phyloP scores from a whole-genome alignment of 2,888 invertebrate genomes.

The Mylabris sibirica region DNA sequence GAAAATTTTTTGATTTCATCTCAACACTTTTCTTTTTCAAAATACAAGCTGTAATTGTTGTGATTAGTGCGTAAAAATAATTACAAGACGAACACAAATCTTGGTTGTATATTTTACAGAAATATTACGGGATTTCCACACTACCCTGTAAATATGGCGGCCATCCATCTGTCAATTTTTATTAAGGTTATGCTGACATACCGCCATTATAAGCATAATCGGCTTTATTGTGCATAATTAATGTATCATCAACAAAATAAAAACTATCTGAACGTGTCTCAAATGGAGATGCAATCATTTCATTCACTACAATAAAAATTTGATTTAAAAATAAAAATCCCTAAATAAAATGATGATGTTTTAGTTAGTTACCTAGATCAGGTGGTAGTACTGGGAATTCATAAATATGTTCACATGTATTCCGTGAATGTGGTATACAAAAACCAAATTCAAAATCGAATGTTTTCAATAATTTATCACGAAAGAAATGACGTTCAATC shows the following conservation, averaged over 20 bases:
- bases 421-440: constrained; percentile 96
- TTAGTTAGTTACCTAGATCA: constrained; percentile 81
- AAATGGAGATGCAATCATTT: constrained; percentile 96
- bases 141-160: background rate
- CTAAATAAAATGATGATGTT: background rate
- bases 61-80: background rate
- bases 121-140: background rate
- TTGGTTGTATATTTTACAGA: background rate
- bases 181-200: constrained; percentile 48
- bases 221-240: constrained; percentile 99
- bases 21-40: background rate
- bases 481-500: constrained; percentile 97
- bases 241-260: constrained; percentile 96
- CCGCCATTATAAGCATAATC: constrained; percentile 97
- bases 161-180: background rate
- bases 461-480: constrained; percentile 91
- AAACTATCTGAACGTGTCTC: constrained; percentile 98
- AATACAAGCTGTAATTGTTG: background rate
- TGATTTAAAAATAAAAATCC: background rate
- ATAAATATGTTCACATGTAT: constrained; percentile 99
- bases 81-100: background rate
- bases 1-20: background rate
- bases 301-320: constrained; percentile 76
- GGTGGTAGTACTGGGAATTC: constrained; percentile 92
- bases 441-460: constrained; percentile 99